phyloP scores from a whole-genome alignment of 2,797 vertebrate species.

The Amazona finschi region DNA sequence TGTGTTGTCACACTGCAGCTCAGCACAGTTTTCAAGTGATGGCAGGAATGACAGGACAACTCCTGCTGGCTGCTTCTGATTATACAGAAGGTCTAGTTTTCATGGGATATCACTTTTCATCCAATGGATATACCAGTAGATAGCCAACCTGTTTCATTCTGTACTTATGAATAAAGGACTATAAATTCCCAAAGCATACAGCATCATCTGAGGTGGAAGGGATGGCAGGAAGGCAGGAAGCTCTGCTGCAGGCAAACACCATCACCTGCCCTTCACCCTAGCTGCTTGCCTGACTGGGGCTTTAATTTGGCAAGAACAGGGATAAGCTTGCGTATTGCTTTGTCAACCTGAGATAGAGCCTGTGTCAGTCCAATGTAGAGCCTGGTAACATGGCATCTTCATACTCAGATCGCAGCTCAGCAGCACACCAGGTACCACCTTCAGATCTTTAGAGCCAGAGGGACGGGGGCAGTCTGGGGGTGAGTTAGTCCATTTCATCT shows the following conservation, averaged over 20 bases:
- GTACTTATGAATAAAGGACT: neutral
- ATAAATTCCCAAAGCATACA: neutral
- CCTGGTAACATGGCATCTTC: neutral
- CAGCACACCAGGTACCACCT: neutral
- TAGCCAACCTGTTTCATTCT: neutral
- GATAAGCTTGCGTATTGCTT: neutral
- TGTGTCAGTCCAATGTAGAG: neutral
- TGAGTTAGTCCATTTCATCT: neutral
- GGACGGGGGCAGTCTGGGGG: neutral
- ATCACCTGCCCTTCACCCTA: neutral
- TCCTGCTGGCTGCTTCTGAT: neutral
- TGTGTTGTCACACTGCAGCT: neutral
- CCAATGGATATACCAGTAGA: neutral
- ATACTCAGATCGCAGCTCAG: neutral
- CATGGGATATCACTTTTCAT: neutral
- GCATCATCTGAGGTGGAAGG: neutral
- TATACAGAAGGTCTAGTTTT: neutral
- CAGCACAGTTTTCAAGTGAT: neutral
- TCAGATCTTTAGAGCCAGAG: neutral
- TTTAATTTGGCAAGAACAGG: neutral
- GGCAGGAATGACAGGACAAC: neutral
- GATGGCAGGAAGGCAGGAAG: neutral
- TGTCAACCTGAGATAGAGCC: neutral
- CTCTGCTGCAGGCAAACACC: neutral
- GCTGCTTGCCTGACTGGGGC: neutral